phyloP scores from a whole-genome alignment of 2,797 vertebrate species.

The Gobionotothen gibberifrons region DNA sequence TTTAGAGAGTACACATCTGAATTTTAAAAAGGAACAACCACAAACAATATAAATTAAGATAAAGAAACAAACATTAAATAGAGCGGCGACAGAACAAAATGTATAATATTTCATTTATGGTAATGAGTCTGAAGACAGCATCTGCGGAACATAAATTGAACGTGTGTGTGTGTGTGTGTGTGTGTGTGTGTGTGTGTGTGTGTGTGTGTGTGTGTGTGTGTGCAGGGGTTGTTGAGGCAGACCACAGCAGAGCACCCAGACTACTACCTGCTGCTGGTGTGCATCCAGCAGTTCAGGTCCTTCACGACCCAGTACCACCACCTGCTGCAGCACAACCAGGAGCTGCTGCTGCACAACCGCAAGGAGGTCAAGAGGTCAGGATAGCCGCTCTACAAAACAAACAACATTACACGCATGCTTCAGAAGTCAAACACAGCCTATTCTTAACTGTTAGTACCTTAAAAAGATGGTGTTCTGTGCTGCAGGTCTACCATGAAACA shows the following conservation, averaged over 20 bases:
- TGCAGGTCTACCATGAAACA: conserved; percentile 91
- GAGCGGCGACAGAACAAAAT: no score
- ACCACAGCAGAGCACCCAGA: conserved; percentile 95
- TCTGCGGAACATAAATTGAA: background rate
- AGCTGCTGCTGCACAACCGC: conserved; percentile 91
- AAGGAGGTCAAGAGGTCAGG: conserved; percentile 94
- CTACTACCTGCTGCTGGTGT: conserved; percentile 95
- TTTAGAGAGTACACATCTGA: no score
- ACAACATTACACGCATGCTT: background rate
- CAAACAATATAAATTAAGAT: no score
- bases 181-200: background rate
- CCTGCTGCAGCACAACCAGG: conserved; percentile 94
- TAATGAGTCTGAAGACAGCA: background rate
- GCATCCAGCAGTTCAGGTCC: conserved; percentile 92
- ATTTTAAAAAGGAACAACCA: no score
- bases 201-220: conserved; percentile 42
- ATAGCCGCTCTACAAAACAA: background rate
- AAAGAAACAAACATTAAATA: no score
- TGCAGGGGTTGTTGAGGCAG: conserved; percentile 91
- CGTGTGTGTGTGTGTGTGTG: no score
- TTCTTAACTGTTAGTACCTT: background rate
- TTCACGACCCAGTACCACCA: conserved; percentile 93
- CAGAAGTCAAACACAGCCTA: background rate
- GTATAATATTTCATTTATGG: no score
- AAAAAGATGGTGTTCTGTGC: background rate